These are phyloP conservation scores for Rousettus madagascariensis DNA, from an alignment of 2,797 vertebrate species.

Conservation along the genomic window DNA sequence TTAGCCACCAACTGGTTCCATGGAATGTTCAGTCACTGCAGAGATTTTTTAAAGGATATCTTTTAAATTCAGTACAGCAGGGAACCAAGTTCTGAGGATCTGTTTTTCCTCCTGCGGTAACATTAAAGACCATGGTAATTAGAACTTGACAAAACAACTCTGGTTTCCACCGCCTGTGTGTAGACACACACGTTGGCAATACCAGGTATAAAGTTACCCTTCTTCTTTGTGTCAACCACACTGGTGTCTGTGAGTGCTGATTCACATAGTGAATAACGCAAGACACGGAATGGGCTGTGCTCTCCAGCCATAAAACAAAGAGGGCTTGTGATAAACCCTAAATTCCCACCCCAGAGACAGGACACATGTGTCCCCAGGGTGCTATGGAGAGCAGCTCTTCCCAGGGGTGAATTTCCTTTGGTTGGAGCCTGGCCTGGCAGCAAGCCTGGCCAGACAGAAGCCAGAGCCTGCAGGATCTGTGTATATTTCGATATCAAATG, in stretches of 20 bases:
- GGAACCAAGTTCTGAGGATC: not conserved
- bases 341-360: not conserved
- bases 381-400: not conserved
- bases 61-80: slow-evolving; percentile 19
- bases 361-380: accelerated
- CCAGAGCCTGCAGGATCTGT: not conserved
- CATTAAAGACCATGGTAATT: not conserved
- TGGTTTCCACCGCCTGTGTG: not conserved
- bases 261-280: not conserved
- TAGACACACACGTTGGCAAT: accelerated
- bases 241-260: not conserved
- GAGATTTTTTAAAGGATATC: not conserved
- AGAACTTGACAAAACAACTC: not conserved
- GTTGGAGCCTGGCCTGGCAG: accelerated
- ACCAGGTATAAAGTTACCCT: not conserved
- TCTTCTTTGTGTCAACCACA: not conserved
- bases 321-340: not conserved
- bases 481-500: not conserved
- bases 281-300: not conserved
- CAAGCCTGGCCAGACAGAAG: not conserved
- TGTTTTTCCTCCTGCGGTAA: not conserved
- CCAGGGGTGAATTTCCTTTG: not conserved
- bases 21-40: not conserved
- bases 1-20: not conserved
- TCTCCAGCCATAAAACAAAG: not conserved